Evolutionary conservation across 2,113 vertebrate species (phyloP), one percentile per base, ranked within the genome.

Genomic region (Elachura formosa): DNA sequence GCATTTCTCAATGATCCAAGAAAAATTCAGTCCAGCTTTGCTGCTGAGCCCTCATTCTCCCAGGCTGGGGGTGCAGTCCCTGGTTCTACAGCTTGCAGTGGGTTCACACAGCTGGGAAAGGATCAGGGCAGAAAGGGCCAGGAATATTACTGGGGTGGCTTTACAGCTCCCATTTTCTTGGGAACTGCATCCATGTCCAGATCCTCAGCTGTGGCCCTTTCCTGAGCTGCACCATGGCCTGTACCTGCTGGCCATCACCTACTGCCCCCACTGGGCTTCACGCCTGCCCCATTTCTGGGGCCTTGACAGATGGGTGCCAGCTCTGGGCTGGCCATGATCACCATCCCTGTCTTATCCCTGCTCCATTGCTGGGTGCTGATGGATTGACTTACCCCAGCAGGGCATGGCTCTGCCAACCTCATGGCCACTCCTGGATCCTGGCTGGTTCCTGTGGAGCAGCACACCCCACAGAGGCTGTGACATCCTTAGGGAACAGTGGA

Each of bases 241-340:
- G 6, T 28, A 31, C 17, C 20, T n/a, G n/a, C 52, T 84, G 63
- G 24, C 14, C 24, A 25, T 17, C 58, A n/a, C 33, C 58, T 33
- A 1, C 58, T 49, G 52, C 31, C 12, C 23, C n/a, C 11, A 1
- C 7, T 11, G 72, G 43, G 5, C 20, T 6, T 49, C 0, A 0
- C 15, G 13, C 26, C n/a, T 48, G 38, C 11, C 24, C 24, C 25
- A 40, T n/a, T 66, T 11, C 48, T 41, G 43, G 12, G 20, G 52
- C 23, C 26, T 29, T 55, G 38, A 20, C 4, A 33, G 46, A 11
- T 1, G 3, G n/a, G 8, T 52, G 13, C 33, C 63, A 48, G 19
- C 38, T 80, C 72, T 36, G 48, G 16, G 14, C 43, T 49, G 33
- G n/a, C 20, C 19, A 10, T 31, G 22, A 15, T 31, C 52, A 45